Percentiles rank a stretch among this genome's conserved stretches.
phyloP scores from a whole-genome alignment of 1,140 invertebrate genomes.

The Drosophila parvula region DNA sequence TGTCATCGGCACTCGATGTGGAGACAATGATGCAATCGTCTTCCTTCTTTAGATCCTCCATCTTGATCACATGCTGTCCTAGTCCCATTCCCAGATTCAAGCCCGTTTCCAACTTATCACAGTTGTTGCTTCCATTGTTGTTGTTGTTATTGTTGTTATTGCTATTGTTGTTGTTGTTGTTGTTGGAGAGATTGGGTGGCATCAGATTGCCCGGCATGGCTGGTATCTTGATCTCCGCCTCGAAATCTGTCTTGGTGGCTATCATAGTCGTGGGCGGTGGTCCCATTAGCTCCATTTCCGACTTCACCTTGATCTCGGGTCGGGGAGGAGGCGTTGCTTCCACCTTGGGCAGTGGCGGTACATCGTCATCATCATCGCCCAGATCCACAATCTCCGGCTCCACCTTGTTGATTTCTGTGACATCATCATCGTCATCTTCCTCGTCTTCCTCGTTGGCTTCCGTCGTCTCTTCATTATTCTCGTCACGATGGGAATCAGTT shows the following conservation, averaged over 20 bases:
- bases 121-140: constrained; percentile 59
- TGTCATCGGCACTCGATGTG: constrained; percentile 58
- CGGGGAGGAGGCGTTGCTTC: constrained; percentile 21
- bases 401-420: constrained; percentile 75
- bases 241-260: constrained; percentile 76
- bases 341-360: constrained; percentile 6
- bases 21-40: constrained; percentile 80
- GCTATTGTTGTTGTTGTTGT: constrained; percentile 31
- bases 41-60: constrained; percentile 74
- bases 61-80: constrained; percentile 33
- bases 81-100: constrained; percentile 12
- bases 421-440: constrained; percentile 70
- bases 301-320: constrained; percentile 73
- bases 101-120: constrained; percentile 74
- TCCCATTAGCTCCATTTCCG: constrained; percentile 74
- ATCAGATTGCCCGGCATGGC: constrained; percentile 65
- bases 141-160: constrained; percentile 37
- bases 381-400: constrained; percentile 80
- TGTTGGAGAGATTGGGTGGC: constrained; percentile 52
- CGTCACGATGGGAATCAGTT: background rate
- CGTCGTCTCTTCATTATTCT: constrained; percentile 62
- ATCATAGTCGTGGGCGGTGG: constrained; percentile 70
- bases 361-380: constrained; percentile 76
- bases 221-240: constrained; percentile 78
- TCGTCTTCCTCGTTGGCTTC: constrained; percentile 52